Evolutionary conservation across 2,888 invertebrate species (phyloP).

Genomic region (Phaedon cochleariae): DNA sequence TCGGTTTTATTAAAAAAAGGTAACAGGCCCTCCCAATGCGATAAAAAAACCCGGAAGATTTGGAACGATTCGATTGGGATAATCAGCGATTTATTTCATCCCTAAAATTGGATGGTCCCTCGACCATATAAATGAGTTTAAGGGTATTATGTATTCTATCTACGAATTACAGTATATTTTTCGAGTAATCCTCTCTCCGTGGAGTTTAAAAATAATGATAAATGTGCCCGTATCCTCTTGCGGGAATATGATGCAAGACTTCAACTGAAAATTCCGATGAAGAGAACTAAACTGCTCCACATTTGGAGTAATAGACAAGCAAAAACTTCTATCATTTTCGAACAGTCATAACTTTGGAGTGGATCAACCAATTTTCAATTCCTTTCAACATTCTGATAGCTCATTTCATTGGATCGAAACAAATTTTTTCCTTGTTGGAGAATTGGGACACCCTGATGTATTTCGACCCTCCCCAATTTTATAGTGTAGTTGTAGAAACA

Average conservation of each 20-base stretch:
- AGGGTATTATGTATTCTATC: neutral
- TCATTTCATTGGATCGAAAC: too few relatives aligned
- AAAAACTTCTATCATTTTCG: too few relatives aligned
- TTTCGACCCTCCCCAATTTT: too few relatives aligned
- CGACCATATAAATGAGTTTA: slow-evolving; percentile 1
- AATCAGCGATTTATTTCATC: slow-evolving; percentile 2
- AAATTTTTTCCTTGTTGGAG: too few relatives aligned
- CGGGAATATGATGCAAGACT: neutral
- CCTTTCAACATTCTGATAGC: too few relatives aligned
- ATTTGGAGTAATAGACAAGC: too few relatives aligned
- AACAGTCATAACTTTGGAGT: too few relatives aligned
- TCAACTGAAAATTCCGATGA: neutral
- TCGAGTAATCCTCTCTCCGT: neutral
- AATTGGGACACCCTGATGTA: too few relatives aligned
- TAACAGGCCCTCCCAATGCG: neutral
- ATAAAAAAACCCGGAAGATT: neutral
- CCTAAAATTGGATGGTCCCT: neutral
- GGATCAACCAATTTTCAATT: too few relatives aligned
- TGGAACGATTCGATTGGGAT: slow-evolving; percentile 1
- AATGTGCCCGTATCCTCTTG: neutral
- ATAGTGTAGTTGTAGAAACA: too few relatives aligned
- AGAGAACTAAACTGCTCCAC: too few relatives aligned
- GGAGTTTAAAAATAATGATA: neutral
- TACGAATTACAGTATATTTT: neutral
- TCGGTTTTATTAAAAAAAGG: neutral